A percentile compares a stretch with the other conserved stretches of the same genome.
Evolutionary conservation across 1,140 invertebrate genomes (phyloP).

Genomic region (Cataglyphis hispanica): DNA sequence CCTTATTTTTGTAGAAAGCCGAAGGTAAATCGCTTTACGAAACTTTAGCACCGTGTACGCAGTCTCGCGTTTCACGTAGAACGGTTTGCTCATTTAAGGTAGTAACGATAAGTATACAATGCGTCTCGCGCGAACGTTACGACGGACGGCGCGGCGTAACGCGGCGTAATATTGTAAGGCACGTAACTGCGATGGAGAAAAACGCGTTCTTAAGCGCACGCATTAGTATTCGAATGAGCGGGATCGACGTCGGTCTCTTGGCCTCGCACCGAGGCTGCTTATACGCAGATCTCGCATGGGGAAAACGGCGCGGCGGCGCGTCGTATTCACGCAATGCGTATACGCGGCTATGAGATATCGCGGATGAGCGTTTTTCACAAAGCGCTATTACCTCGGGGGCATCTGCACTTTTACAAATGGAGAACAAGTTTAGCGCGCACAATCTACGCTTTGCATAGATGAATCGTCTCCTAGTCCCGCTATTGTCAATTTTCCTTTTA

Average conservation of each 20-base stretch:
- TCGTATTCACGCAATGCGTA: conserved; percentile 19
- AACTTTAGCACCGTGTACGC: background rate
- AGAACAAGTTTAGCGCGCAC: background rate
- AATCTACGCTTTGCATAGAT: conserved; percentile 13
- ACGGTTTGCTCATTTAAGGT: conserved; percentile 23
- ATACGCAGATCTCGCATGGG: conserved; percentile 53
- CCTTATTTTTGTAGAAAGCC: background rate
- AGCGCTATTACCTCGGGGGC: conserved; percentile 17
- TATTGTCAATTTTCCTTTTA: conserved; percentile 23
- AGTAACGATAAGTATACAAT: conserved; percentile 41
- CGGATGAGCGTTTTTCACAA: conserved; percentile 55
- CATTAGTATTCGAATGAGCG: conserved; percentile 54
- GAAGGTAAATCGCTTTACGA: background rate
- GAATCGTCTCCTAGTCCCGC: background rate
- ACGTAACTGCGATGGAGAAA: conserved; percentile 17
- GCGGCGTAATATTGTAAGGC: conserved; percentile 27
- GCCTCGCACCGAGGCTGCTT: background rate
- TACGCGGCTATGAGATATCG: conserved; percentile 15
- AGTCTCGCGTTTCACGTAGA: conserved; percentile 24
- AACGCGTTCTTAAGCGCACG: conserved; percentile 1
- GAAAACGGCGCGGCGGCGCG: conserved; percentile 30
- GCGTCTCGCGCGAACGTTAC: conserved; percentile 34
- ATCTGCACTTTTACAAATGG: background rate
- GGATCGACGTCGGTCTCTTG: conserved; percentile 16
- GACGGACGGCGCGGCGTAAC: conserved; percentile 18